Evolutionary conservation across 2,888 invertebrate species (phyloP), one percentile per base, ranked within the genome.

Genomic region (Rhagonycha lutea): DNA sequence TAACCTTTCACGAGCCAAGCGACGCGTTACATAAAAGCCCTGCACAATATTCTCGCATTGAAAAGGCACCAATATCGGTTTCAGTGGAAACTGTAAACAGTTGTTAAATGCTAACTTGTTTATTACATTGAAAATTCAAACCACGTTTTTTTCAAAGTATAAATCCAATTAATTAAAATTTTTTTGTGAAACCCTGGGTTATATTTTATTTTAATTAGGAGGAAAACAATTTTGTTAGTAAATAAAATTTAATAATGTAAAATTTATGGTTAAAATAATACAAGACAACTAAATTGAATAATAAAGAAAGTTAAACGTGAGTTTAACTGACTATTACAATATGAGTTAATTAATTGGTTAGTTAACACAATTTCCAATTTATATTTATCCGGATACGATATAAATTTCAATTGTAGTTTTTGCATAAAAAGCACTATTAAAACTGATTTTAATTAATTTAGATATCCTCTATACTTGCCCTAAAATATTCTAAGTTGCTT

Each of bases 1-100:
- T 70, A 74, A 77, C 77, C 77, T 77, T 77, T 77, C 71, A 69
- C 68, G 74, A 71, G 74, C 63, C 26, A 14, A 65, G 24, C 24
- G 63, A 65, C 24, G 63, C 63, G 23, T 65, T 65, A 65, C 63
- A 24, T 26, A 65, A 65, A 65, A n/a, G 24, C 26, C 7, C 26
- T 18, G 63, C 26, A 62, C 62, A 62, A 18, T 3, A 18, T 62
- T 65, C 26, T 26, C 63, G 18, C 14, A 24, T 62, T 65, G 23
- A 65, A 65, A 65, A 65, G 63, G 24, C 24, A 12, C 18, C 63
- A 11, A 26, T 65, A 65, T 65, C 63, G 63, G 63, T 65, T 65
- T 24, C 63, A 65, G 24, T 65, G 23, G 26, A 65, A 65, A 65
- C 63, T 65, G 63, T 65, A 65, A 24, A 65, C 63, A 65, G 14